Conservation (phyloP, 2,797 vertebrate genomes). For the Notolepis coatsorum region DNA sequence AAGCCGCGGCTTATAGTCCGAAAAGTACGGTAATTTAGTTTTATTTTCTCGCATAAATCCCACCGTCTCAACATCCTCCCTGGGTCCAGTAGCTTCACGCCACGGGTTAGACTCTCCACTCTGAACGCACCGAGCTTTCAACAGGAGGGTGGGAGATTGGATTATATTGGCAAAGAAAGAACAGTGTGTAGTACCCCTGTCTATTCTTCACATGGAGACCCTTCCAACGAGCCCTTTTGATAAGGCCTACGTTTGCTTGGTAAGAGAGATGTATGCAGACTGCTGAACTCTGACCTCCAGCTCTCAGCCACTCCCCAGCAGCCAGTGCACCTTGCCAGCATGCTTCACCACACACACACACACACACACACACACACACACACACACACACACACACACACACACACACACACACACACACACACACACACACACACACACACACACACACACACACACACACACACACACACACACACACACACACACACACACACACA, state of each 20-base stretch:
- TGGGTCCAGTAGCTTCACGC: conserved; percentile 56
- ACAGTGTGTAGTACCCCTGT: conserved; percentile 48
- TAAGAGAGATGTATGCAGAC: conserved; percentile 55
- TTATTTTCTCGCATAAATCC: too few species aligned
- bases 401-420: conserved; percentile 63
- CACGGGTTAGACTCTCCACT: conserved; percentile 40
- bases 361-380: conserved; percentile 28
- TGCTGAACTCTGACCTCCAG: conserved; percentile 76
- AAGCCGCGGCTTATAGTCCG: too few species aligned
- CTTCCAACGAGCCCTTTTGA: conserved; percentile 45
- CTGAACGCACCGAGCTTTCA: conserved; percentile 57
- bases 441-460: conserved; percentile 63
- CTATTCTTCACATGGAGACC: conserved; percentile 48
- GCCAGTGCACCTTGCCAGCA: conserved; percentile 89
- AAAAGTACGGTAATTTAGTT: too few species aligned
- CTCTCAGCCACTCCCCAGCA: conserved; percentile 92
- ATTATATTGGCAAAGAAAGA: conserved; percentile 55
- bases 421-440: conserved; percentile 61
- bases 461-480: conserved; percentile 61
- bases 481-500: conserved; percentile 63
- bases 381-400: conserved; percentile 61
- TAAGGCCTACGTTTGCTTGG: conserved; percentile 34
- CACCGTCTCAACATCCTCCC: too few species aligned
- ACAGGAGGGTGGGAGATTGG: conserved; percentile 54
- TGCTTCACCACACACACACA: conserved; percentile 82